phyloP scores from a whole-genome alignment of 1,140 invertebrate genomes.

The Lordiphosa stackelbergi region DNA sequence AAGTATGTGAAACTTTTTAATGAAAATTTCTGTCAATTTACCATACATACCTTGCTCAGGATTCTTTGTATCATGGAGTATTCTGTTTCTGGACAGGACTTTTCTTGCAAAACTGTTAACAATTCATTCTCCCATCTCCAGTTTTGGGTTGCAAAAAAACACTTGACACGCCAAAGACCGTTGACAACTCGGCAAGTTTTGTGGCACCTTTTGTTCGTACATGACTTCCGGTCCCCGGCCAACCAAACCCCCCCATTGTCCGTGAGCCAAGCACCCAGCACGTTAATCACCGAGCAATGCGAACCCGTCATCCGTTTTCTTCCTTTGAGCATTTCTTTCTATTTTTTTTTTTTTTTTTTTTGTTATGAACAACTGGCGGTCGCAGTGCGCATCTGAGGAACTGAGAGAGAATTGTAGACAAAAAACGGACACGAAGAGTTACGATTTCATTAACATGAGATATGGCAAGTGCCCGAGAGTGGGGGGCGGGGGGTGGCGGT shows the following conservation, averaged over 20 bases:
- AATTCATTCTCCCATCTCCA: slow-evolving; percentile 1
- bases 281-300: slow-evolving; percentile 41
- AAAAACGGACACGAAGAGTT: slow-evolving; percentile 74
- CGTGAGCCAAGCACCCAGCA: slow-evolving; percentile 34
- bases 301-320: slow-evolving; percentile 30
- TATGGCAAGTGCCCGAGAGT: slow-evolving; percentile 59
- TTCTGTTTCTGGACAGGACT: too few relatives aligned
- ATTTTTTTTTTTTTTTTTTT: slow-evolving; percentile 3
- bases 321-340: slow-evolving; percentile 1
- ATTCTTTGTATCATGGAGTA: too few relatives aligned
- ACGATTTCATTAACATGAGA: slow-evolving; percentile 76
- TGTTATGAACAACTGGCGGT: slow-evolving; percentile 34
- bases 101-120: too few relatives aligned
- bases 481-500: not conserved
- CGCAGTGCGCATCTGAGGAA: slow-evolving; percentile 23
- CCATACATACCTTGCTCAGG: too few relatives aligned
- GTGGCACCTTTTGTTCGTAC: slow-evolving; percentile 18
- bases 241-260: slow-evolving; percentile 17
- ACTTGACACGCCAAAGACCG: slow-evolving; percentile 9
- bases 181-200: slow-evolving; percentile 21
- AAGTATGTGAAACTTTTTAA: too few relatives aligned
- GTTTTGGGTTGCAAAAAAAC: not conserved
- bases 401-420: slow-evolving; percentile 19
- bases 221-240: slow-evolving; percentile 7
- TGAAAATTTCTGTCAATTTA: too few relatives aligned